These are phyloP conservation scores for Hypotaenidia okinawae DNA, from an alignment of 2,797 vertebrate genomes.

Conservation along the genomic window DNA sequence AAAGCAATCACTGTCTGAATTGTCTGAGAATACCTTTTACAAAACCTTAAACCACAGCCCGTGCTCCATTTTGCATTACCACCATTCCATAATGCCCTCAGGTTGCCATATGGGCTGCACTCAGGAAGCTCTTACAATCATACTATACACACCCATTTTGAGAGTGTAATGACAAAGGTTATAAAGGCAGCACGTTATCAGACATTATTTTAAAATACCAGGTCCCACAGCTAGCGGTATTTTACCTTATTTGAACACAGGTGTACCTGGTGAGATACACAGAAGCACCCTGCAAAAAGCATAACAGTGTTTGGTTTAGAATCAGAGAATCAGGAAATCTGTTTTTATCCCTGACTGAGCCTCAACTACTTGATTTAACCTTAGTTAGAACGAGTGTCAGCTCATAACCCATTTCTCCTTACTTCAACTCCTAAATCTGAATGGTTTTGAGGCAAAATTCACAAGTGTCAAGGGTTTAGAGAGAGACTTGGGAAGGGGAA, in stretches of 20 bases:
- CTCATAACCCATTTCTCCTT: not conserved
- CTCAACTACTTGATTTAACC: slow-evolving; percentile 17
- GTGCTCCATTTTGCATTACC: not conserved
- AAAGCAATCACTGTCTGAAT: not conserved
- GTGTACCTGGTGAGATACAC: not conserved
- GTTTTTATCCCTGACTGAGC: not conserved
- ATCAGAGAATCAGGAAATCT: not conserved
- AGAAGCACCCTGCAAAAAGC: not conserved
- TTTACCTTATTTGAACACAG: not conserved
- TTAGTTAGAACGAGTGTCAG: not conserved
- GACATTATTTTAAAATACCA: not conserved
- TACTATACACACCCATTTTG: not conserved
- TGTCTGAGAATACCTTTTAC: not conserved
- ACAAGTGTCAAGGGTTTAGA: not conserved
- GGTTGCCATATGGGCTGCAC: not conserved
- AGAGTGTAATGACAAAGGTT: not conserved
- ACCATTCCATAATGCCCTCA: not conserved
- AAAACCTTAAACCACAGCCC: not conserved
- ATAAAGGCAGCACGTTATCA: not conserved
- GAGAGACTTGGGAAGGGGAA: not conserved
- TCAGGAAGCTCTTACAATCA: not conserved
- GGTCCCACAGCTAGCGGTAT: not conserved
- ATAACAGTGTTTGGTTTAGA: not conserved
- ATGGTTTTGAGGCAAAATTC: not conserved
- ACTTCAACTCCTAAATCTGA: not conserved